These are phyloP conservation scores for Melanotus villosus DNA, from an alignment of 2,888 invertebrate genomes.

Conservation along the genomic window DNA sequence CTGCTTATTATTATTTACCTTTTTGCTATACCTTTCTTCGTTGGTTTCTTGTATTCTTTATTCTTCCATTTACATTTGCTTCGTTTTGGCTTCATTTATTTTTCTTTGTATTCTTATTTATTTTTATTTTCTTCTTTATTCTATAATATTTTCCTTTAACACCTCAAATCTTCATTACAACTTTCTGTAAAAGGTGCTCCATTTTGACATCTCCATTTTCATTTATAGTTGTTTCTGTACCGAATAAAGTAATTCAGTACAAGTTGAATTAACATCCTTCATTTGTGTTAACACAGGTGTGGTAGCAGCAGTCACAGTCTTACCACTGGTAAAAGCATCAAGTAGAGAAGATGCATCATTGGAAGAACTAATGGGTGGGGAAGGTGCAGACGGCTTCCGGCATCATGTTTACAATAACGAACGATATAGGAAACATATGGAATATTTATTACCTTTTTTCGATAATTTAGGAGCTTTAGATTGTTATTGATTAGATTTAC, in stretches of 20 bases:
- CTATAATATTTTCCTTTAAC: no score
- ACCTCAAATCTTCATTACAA: no score
- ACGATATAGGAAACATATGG: constrained; percentile 58
- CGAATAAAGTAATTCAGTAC: not conserved
- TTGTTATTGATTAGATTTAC: not conserved
- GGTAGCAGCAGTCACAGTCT: constrained; percentile 1
- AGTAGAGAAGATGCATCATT: constrained; percentile 56
- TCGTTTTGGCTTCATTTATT: no score
- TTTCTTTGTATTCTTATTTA: no score
- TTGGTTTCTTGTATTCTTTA: no score
- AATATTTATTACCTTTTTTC: constrained; percentile 59
- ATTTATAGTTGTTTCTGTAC: not conserved
- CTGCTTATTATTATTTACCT: no score
- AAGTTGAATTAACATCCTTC: no score
- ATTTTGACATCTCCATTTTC: no score
- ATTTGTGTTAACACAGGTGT: constrained; percentile 24
- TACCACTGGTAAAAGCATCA: constrained; percentile 59
- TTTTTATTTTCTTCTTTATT: no score
- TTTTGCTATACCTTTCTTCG: no score
- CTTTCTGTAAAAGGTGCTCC: no score
- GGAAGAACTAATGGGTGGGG: constrained; percentile 36
- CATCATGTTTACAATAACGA: constrained; percentile 60
- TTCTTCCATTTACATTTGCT: no score
- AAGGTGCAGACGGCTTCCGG: constrained; percentile 59
- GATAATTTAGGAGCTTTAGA: constrained; percentile 60